These are phyloP conservation scores for Synanthedon myopaeformis DNA, from an alignment of 2,888 invertebrate genomes.

Conservation along the genomic window DNA sequence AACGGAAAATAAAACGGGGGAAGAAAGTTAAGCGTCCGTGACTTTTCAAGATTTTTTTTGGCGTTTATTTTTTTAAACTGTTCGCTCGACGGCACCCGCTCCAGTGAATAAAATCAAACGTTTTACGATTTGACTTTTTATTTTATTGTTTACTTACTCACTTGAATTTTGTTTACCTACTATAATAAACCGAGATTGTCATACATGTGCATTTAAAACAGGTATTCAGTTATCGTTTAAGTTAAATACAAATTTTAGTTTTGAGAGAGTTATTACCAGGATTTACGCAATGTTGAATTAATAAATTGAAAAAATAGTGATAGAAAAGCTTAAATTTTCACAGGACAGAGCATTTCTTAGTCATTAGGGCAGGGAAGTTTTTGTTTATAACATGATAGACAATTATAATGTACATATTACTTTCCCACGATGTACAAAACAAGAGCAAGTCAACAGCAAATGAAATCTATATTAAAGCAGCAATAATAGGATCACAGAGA, in stretches of 20 bases:
- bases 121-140: constrained; percentile 54
- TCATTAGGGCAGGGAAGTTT: background rate
- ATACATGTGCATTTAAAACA: too few species aligned
- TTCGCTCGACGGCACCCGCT: constrained; percentile 33
- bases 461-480: constrained; percentile 61
- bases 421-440: constrained; percentile 16
- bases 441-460: constrained; percentile 32
- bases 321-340: background rate
- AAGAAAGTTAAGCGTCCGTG: constrained; percentile 71
- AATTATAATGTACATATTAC: background rate
- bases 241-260: too few species aligned
- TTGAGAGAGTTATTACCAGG: too few species aligned
- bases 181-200: too few species aligned
- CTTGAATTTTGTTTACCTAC: constrained; percentile 24
- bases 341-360: background rate
- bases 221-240: too few species aligned
- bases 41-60: constrained; percentile 68
- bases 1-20: constrained; percentile 68
- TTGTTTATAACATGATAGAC: background rate
- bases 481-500: constrained; percentile 52
- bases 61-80: constrained; percentile 67
- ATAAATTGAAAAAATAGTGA: background rate
- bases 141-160: constrained; percentile 37
- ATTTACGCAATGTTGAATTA: too few species aligned
- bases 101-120: constrained; percentile 52